A percentile compares a stretch with the other conserved stretches of the same genome.
Conservation (phyloP, 2,113 vertebrate species). For the Pangasianodon gigas region DNA sequence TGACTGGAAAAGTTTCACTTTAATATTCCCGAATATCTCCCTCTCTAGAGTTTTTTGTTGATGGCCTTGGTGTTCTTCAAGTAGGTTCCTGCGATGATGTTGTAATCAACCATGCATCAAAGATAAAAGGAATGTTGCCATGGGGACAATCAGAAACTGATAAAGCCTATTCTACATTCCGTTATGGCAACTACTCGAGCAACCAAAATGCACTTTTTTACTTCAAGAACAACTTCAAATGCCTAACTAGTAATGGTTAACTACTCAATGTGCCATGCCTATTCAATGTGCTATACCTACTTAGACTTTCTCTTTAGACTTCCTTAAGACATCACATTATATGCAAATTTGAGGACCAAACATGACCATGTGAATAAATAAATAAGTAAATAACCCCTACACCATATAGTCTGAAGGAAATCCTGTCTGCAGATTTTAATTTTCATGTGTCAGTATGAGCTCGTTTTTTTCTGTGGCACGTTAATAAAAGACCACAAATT, state of each 20-base stretch:
- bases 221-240: slow-evolving; percentile 87
- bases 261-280: not conserved
- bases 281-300: not conserved
- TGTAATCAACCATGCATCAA: slow-evolving; percentile 84
- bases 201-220: slow-evolving; percentile 74
- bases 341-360: not conserved
- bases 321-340: no score
- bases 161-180: slow-evolving; percentile 80
- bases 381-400: no score
- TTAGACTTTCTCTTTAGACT: no score
- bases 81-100: slow-evolving; percentile 87
- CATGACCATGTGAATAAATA: not conserved
- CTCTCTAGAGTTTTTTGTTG: slow-evolving; percentile 87
- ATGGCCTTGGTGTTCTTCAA: slow-evolving; percentile 83
- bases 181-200: slow-evolving; percentile 63
- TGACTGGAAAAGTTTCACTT: not conserved
- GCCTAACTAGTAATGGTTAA: slow-evolving; percentile 71
- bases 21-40: not conserved
- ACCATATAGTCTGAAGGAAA: not conserved
- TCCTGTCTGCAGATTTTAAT: not conserved
- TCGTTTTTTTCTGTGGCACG: not conserved
- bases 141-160: slow-evolving; percentile 74
- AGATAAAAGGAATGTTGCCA: slow-evolving; percentile 78
- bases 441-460: not conserved
- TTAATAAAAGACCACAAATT: not conserved